phyloP scores from a whole-genome alignment of 2,888 invertebrate genomes.

The Campoplex nolae region DNA sequence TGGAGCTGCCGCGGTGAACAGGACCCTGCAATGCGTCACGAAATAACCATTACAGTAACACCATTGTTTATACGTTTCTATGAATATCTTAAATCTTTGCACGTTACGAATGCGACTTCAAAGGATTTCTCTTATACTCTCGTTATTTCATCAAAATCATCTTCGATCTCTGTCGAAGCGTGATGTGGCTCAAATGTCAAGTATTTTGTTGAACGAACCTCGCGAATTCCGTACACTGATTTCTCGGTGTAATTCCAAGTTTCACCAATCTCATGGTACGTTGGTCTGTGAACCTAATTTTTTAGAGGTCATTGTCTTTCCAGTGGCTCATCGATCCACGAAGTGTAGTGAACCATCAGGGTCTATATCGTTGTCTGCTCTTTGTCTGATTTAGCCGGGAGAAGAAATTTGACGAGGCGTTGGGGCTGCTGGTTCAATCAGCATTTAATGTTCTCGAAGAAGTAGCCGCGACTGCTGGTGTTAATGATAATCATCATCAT shows the following conservation, averaged over 20 bases:
- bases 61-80: slow-evolving; percentile 26
- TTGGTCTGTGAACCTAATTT: background rate
- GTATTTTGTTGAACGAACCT: background rate
- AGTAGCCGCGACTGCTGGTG: slow-evolving; percentile 22
- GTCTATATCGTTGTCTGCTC: background rate
- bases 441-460: slow-evolving; percentile 29
- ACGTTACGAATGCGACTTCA: background rate
- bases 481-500: slow-evolving; percentile 57
- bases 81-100: slow-evolving; percentile 16
- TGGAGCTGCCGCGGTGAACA: slow-evolving; percentile 72
- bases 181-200: background rate
- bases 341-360: slow-evolving; percentile 19
- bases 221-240: background rate
- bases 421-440: slow-evolving; percentile 5
- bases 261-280: background rate
- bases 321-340: background rate
- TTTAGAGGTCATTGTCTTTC: background rate
- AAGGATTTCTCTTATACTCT: background rate
- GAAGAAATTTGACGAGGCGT: slow-evolving; percentile 1
- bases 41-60: slow-evolving; percentile 56
- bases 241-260: background rate
- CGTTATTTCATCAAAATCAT: background rate
- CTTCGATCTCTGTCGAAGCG: background rate
- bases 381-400: slow-evolving; percentile 7
- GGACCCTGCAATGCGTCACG: slow-evolving; percentile 73